phyloP scores from a whole-genome alignment of 2,797 vertebrate species.

The Miichthys miiuy region DNA sequence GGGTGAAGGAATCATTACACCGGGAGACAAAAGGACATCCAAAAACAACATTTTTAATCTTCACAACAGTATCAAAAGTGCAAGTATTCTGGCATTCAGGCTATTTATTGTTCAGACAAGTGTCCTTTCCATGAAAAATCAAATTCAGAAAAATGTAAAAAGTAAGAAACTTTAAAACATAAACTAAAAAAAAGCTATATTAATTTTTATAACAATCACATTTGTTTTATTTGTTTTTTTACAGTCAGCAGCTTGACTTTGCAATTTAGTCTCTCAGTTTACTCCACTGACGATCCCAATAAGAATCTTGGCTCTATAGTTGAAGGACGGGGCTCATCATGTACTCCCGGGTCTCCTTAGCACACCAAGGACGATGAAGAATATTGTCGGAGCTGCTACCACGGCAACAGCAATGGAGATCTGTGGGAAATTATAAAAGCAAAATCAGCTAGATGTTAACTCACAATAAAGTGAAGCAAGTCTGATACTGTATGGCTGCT shows the following conservation, averaged over 20 bases:
- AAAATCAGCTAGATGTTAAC: conserved; percentile 14
- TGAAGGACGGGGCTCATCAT: conserved; percentile 10
- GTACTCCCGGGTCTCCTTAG: conserved; percentile 45
- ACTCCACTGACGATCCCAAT: background rate
- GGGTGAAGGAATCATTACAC: conserved; percentile 4
- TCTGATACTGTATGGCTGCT: background rate
- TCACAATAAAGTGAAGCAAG: background rate
- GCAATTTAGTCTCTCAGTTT: background rate
- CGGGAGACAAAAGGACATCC: background rate
- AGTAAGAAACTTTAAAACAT: background rate
- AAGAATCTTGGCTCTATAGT: conserved; percentile 26
- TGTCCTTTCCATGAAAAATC: background rate
- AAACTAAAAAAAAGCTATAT: background rate
- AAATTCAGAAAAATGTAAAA: background rate
- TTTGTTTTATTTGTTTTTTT: conserved; percentile 6
- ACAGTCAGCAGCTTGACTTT: background rate
- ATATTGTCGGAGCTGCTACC: conserved; percentile 66
- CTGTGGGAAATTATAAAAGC: conserved; percentile 62
- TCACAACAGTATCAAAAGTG: background rate
- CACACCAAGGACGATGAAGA: conserved; percentile 59
- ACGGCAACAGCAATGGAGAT: conserved; percentile 67
- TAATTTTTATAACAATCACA: background rate
- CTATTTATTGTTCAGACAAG: conserved; percentile 19
- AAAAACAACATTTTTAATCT: conserved; percentile 3
- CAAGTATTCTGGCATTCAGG: background rate